phyloP scores from a whole-genome alignment of 2,888 invertebrate genomes.

The Gerris lacustris region DNA sequence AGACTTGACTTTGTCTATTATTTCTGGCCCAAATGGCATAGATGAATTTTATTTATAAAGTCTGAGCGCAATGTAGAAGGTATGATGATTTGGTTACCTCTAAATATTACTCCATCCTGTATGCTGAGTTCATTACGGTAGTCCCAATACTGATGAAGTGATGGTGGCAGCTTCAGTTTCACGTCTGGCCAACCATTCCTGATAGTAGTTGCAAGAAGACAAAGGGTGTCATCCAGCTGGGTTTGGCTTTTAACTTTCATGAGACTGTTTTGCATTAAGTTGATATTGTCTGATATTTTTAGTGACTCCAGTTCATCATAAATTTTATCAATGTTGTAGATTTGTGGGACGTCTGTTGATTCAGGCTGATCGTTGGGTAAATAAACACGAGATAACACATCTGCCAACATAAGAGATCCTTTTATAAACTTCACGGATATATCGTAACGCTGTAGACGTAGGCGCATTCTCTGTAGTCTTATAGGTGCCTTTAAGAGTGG shows the following conservation, averaged over 20 bases:
- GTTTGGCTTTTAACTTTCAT: constrained; percentile 7
- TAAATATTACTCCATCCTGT: constrained; percentile 15
- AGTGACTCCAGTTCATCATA: no score
- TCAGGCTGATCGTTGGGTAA: no score
- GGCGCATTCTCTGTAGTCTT: no score
- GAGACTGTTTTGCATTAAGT: constrained; percentile 6
- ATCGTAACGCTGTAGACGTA: no score
- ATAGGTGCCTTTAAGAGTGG: no score
- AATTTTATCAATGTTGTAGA: no score
- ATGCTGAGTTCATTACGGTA: neutral
- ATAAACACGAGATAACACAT: no score
- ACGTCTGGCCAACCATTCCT: constrained; percentile 9
- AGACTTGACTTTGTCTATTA: neutral
- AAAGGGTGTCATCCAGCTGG: neutral
- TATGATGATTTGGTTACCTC: constrained; percentile 9
- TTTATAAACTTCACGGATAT: no score
- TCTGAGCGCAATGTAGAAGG: constrained; percentile 2
- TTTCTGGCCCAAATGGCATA: constrained; percentile 11
- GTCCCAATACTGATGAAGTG: constrained; percentile 8
- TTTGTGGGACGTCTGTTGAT: no score
- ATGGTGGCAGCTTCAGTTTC: constrained; percentile 7
- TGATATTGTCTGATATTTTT: constrained; percentile 7
- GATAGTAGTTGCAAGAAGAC: neutral
- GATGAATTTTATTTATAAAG: constrained; percentile 12
- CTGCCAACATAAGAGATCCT: no score